These are phyloP conservation scores for Phylloscopus collybita DNA, from an alignment of 2,797 vertebrate genomes.

Conservation along the genomic window DNA sequence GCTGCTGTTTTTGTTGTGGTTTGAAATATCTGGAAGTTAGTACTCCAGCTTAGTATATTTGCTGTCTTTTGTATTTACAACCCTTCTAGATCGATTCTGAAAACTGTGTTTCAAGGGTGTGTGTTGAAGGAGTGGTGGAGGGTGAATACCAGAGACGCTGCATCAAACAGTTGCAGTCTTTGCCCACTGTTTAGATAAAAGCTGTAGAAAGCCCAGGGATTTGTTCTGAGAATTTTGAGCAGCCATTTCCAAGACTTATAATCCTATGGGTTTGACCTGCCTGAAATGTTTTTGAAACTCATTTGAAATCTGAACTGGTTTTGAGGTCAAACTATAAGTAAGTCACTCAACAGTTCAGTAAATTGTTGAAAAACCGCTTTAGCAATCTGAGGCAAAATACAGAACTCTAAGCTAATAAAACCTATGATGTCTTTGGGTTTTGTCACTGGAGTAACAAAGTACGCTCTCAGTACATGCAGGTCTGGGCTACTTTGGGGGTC, in stretches of 20 bases:
- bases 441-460: background rate
- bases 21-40: background rate
- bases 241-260: background rate
- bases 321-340: background rate
- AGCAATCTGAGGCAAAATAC: background rate
- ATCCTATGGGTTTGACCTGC: background rate
- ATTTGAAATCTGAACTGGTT: background rate
- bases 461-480: background rate
- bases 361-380: background rate
- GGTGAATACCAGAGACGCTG: background rate
- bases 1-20: background rate
- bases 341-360: background rate
- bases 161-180: background rate
- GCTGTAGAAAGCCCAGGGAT: background rate
- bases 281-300: background rate
- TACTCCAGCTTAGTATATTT: background rate
- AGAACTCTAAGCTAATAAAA: background rate
- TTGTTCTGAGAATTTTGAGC: background rate
- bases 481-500: background rate
- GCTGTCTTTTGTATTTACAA: background rate
- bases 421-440: background rate
- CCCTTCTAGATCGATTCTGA: background rate
- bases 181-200: background rate
- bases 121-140: background rate
- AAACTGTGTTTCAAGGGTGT: background rate